Percentiles rank a stretch among this genome's conserved stretches.
phyloP scores from a whole-genome alignment of 2,888 invertebrate species.

The Raillietiella orientalis region DNA sequence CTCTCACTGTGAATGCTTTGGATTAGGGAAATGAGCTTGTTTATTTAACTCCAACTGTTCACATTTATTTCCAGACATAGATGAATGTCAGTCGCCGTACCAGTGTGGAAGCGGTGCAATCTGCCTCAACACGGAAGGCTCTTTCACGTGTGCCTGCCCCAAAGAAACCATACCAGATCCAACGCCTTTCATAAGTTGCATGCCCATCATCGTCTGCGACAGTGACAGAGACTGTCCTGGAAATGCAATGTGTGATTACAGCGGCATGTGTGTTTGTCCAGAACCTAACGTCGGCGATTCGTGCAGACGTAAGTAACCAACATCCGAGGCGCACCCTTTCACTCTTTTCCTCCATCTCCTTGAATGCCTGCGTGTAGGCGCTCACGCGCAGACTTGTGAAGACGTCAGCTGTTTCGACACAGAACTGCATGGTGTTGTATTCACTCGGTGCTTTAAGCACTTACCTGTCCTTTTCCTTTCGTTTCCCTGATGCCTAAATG shows the following conservation, averaged over 20 bases:
- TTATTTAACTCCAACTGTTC: no score
- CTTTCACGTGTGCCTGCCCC: conserved; percentile 44
- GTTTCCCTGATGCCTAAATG: no score
- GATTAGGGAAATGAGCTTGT: no score
- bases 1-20: no score
- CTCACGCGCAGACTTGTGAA: no score
- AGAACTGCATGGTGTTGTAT: no score
- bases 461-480: no score
- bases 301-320: conserved; percentile 39
- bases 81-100: conserved; percentile 37
- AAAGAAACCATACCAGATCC: conserved; percentile 49
- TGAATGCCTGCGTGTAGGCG: no score
- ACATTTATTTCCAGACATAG: conserved; percentile 36
- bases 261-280: conserved; percentile 49
- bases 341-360: conserved; percentile 1
- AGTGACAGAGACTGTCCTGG: conserved; percentile 49
- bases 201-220: conserved; percentile 43
- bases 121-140: conserved; percentile 41
- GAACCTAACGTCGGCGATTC: conserved; percentile 71
- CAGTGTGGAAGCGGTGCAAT: conserved; percentile 47
- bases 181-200: conserved; percentile 44
- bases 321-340: background rate
- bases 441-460: no score
- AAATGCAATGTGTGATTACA: conserved; percentile 40
- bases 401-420: no score